Evolutionary conservation across 2,888 invertebrate genomes (phyloP), one percentile per base, ranked within the genome.

Genomic region (Lepetodrilus schrolli): DNA sequence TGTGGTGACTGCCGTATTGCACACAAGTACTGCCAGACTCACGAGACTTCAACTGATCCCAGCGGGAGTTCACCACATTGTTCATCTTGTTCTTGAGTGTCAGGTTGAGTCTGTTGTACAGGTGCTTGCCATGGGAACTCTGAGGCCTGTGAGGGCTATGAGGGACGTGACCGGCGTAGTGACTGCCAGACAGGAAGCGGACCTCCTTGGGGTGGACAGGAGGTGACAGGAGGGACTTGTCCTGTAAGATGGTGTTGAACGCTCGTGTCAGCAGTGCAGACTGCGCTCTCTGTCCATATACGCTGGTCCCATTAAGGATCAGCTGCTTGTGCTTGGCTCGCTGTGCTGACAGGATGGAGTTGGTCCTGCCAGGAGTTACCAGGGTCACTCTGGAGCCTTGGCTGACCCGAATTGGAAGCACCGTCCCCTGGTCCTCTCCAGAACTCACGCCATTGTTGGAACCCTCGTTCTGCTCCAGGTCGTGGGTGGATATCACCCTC

Each of bases 141-240:
- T n/a, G n/a, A n/a, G n/a, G n/a, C n/a, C n/a, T n/a, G n/a, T n/a
- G n/a, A n/a, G n/a, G n/a, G n/a, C n/a, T n/a, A 4, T 21, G n/a
- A 30, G 70, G 10, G 2, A 8, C 4, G 26, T 13, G 17, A 10
- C 30, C 17, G 20, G n/a, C 20, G 66, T 34, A 21, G 20, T 47
- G 38, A 38, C 26, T 47, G 34, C 58, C 71, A 7, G 26, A 23
- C 17, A 43, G 38, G 38, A 68, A 68, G 13, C 47, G 26, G 21
- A 47, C 68, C 20, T 68, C 68, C 26, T 68, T 68, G 5, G 43
- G 38, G 17, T 68, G 68, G n/a, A 47, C 26, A 8, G 43, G 72
- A 21, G 78, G 69, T 43, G 83, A 82, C 80, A 83, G 81, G 5
- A 84, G 80, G 73, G 78, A 83, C 37, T 83, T 75, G 38, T 82